A percentile compares a stretch with the other conserved stretches of the same genome.
These are phyloP conservation scores for Venusia cambrica DNA, from an alignment of 2,888 invertebrate species.

Conservation along the genomic window DNA sequence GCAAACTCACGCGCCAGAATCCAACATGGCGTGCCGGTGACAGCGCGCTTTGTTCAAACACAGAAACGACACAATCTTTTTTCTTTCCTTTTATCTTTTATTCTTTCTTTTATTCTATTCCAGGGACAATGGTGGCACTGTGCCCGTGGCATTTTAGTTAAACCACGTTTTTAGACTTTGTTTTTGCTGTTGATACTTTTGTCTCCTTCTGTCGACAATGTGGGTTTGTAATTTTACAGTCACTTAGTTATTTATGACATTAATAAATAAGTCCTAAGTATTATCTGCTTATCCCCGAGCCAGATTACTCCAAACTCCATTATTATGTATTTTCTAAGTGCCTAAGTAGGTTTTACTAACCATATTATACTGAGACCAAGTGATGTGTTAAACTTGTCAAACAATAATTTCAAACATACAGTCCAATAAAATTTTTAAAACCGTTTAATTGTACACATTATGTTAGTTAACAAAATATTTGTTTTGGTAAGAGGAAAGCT, in stretches of 20 bases:
- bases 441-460: no score
- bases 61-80: conserved; percentile 75
- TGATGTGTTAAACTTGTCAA: no score
- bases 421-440: no score
- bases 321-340: not conserved
- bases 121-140: conserved; percentile 68
- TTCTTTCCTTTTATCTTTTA: conserved; percentile 49
- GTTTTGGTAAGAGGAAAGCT: no score
- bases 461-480: no score
- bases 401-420: no score
- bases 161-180: conserved; percentile 61
- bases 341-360: no score
- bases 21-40: conserved; percentile 69
- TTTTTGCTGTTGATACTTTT: conserved; percentile 50
- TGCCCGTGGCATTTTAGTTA: conserved; percentile 69
- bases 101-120: conserved; percentile 62
- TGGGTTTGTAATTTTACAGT: conserved; percentile 24
- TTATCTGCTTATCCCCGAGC: conserved; percentile 7
- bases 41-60: conserved; percentile 76
- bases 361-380: no score
- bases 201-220: conserved; percentile 33
- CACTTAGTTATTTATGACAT: conserved; percentile 21
- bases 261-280: conserved; percentile 12
- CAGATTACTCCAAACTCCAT: conserved; percentile 2
- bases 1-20: conserved; percentile 44